Conservation (phyloP, 1,140 invertebrate genomes). For the Delia radicum region DNA sequence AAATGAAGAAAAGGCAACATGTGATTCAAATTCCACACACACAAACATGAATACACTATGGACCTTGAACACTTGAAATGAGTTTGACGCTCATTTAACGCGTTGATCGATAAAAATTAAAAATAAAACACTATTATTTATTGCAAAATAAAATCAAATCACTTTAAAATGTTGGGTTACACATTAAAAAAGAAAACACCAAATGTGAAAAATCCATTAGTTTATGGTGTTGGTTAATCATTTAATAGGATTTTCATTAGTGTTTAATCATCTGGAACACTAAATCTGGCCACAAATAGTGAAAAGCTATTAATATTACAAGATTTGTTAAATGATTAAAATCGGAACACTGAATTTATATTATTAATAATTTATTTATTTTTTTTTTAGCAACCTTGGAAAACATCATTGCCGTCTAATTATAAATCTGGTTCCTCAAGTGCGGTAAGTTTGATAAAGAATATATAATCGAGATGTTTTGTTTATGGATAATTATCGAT, state of each 20-base stretch:
- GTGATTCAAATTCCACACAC: background rate
- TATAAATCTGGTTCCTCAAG: conserved; percentile 42
- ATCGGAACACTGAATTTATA: background rate
- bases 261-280: too few species aligned
- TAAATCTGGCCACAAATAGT: too few species aligned
- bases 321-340: background rate
- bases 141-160: background rate
- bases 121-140: background rate
- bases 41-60: background rate
- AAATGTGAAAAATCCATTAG: background rate
- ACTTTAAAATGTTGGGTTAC: background rate
- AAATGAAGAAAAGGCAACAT: too few species aligned
- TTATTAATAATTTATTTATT: too few species aligned
- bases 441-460: conserved; percentile 35
- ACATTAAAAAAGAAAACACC: background rate
- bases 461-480: too few species aligned
- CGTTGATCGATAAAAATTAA: too few species aligned
- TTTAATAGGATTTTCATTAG: too few species aligned
- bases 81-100: background rate
- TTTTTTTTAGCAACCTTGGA: conserved; percentile 44
- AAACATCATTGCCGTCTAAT: conserved; percentile 41
- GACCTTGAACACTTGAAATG: background rate
- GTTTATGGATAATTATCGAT: background rate
- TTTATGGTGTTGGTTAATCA: background rate
- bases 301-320: too few species aligned